Percentiles rank a stretch among this genome's conserved stretches.
These are phyloP conservation scores for Dromococcyx pavoninus DNA, from an alignment of 2,797 vertebrate species.

Conservation along the genomic window DNA sequence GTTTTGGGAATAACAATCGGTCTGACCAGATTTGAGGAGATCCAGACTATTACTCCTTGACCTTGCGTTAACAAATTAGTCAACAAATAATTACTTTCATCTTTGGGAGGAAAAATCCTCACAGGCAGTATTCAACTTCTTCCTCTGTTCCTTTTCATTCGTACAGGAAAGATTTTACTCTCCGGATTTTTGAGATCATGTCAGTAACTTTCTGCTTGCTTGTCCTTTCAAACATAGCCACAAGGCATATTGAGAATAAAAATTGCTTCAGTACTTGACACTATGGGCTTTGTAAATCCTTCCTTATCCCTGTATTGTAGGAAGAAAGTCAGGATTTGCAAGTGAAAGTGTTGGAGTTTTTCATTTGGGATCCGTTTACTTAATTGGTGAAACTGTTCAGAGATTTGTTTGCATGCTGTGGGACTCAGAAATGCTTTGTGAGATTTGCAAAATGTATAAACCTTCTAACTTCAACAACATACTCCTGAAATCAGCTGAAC, in stretches of 20 bases:
- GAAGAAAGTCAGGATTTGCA: conserved; percentile 52
- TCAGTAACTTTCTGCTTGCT: background rate
- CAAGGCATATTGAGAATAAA: conserved; percentile 16
- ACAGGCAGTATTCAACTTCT: background rate
- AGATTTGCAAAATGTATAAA: conserved; percentile 11
- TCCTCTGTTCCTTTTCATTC: background rate
- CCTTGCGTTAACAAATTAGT: background rate
- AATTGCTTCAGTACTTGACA: conserved; percentile 6
- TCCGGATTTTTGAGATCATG: background rate
- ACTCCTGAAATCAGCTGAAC: background rate
- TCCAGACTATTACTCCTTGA: background rate
- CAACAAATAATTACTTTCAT: background rate
- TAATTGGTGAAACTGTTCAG: conserved; percentile 45
- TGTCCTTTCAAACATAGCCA: background rate
- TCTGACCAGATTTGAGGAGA: background rate
- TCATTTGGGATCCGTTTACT: background rate
- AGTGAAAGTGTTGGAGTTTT: conserved; percentile 24
- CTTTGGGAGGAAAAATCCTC: background rate
- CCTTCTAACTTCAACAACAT: background rate
- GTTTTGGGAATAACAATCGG: rapidly evolving
- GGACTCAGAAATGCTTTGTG: background rate
- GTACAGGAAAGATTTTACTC: background rate
- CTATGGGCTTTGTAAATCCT: conserved; percentile 1
- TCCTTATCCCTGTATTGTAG: conserved; percentile 21
- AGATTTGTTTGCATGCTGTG: background rate